Conservation (phyloP, 2,888 invertebrate species). For the Macaria liturata region DNA sequence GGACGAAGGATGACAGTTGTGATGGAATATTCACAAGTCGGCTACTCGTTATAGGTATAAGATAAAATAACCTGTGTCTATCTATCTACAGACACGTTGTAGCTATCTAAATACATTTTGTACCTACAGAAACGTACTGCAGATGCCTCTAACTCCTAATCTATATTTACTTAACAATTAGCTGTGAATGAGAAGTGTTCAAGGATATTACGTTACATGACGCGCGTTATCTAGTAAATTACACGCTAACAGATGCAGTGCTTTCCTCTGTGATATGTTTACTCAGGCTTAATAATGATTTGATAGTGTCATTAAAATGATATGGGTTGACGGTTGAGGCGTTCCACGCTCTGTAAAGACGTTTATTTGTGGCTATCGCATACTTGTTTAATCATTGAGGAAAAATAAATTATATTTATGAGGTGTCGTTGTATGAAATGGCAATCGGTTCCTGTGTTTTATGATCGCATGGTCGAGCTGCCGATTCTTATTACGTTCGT, state of each 20-base stretch:
- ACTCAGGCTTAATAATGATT: slow-evolving; percentile 47
- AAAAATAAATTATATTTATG: slow-evolving; percentile 50
- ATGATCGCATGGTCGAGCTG: slow-evolving; percentile 56
- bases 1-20: slow-evolving; percentile 42
- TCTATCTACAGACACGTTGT: too few species aligned
- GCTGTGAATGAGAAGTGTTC: slow-evolving; percentile 58
- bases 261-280: slow-evolving; percentile 49
- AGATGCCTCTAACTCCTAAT: slow-evolving; percentile 30
- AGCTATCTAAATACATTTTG: too few species aligned
- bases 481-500: slow-evolving; percentile 61
- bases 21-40: background rate
- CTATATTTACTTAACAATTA: slow-evolving; percentile 63
- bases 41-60: too few species aligned
- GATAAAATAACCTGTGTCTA: too few species aligned
- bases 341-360: slow-evolving; percentile 15
- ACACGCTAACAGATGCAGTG: slow-evolving; percentile 39
- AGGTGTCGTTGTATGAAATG: slow-evolving; percentile 56
- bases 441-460: slow-evolving; percentile 52
- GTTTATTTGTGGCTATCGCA: slow-evolving; percentile 12
- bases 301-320: slow-evolving; percentile 49
- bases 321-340: slow-evolving; percentile 16
- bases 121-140: too few species aligned
- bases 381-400: slow-evolving; percentile 23
- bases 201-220: slow-evolving; percentile 66
- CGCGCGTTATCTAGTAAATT: slow-evolving; percentile 54